Conservation (phyloP, 2,797 vertebrate genomes). For the Hippocampus kuda region DNA sequence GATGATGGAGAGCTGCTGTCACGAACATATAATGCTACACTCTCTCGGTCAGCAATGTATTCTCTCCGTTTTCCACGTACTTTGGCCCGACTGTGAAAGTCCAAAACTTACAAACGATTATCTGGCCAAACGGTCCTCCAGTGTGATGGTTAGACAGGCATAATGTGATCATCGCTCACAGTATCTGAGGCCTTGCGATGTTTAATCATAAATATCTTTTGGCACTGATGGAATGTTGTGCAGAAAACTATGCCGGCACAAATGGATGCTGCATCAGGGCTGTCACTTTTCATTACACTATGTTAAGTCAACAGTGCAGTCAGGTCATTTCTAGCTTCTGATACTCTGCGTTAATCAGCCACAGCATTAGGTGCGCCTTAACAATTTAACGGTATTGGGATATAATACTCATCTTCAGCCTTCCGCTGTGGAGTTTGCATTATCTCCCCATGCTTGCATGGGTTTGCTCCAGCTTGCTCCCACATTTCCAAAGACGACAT, state of each 20-base stretch:
- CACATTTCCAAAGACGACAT: no score
- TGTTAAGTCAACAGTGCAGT: background rate
- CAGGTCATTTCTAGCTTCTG: background rate
- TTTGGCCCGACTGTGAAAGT: background rate
- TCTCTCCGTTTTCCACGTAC: background rate
- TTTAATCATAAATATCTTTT: slow-evolving; percentile 6
- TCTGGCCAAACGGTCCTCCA: background rate
- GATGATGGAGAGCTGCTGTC: slow-evolving; percentile 10
- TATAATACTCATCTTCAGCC: background rate
- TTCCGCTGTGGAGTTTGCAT: no score
- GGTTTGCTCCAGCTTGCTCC: no score
- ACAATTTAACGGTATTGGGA: background rate
- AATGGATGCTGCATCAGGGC: background rate
- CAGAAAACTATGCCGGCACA: background rate
- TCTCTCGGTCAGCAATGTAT: background rate
- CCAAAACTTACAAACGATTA: background rate
- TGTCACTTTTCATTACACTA: slow-evolving; percentile 4
- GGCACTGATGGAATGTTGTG: slow-evolving; percentile 1
- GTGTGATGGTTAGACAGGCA: background rate
- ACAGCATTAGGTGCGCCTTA: background rate
- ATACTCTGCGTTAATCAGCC: background rate
- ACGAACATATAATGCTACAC: background rate
- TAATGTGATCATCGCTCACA: background rate
- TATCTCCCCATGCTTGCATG: no score
- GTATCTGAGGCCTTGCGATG: background rate